Base-by-base conservation (phyloP, 2,797 vertebrate species). In the Clamator glandarius region DNA sequence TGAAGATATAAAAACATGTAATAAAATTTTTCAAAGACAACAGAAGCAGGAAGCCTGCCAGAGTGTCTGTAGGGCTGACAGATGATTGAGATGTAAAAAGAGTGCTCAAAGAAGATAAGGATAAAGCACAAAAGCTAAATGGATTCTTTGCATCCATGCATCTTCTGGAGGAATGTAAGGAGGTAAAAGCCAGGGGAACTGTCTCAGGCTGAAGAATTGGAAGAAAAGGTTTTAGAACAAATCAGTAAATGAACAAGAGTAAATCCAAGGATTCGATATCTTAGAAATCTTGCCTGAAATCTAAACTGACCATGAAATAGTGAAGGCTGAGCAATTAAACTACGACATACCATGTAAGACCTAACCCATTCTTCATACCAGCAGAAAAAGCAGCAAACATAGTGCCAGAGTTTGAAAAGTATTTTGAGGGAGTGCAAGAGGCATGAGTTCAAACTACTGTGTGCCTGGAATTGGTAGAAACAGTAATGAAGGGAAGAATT, bases 1-100 rank as follows among this genome's bases (percentile, higher is more conserved):
- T 80, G n/a, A 84, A 94, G 82, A 93, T 62, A 87, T 87, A 76
- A 94, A 95, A 95, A 80, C 63, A 59, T 26, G 42, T 48, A 62
- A 87, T 83, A 87, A 93, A 95, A 92, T 90, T 88, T 95, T 91
- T 93, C 77, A 93, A 95, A 95, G 77, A 90, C 85, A 96, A 90
- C 70, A 88, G 91, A 95, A 92, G 70, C 91, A 91, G 91, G 77
- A 95, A 96, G 93, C 44, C 74, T 92, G 90, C 83, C 96, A 95
- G 86, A 76, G 57, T 61, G 88, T 89, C 85, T 91, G 55, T 57
- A 92, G 57, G 85, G 76, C 77, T 86, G 83, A 76, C 41, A 55
- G 74, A 95, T 82, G 90, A 96, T 39, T 95, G 93, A 95, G 89
- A 93, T 88, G 88, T 79, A 74, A 92, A 92, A 94, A 84, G 85